Base-by-base conservation (phyloP, 2,113 vertebrate species). In the Paramormyrops kingsleyae region DNA sequence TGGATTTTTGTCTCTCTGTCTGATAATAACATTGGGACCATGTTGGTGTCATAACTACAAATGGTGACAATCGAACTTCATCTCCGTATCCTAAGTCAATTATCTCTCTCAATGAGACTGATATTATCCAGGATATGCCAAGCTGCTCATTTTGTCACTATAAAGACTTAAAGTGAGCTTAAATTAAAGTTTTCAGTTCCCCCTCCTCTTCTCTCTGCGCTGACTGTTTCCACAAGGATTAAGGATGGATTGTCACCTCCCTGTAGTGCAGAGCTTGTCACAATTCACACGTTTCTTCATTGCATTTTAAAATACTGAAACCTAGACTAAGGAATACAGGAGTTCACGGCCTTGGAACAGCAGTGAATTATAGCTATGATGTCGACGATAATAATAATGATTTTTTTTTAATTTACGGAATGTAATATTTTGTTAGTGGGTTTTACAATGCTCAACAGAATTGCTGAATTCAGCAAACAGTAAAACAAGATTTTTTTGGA, bases 1-100 rank as follows among this genome's bases (percentile, higher is more conserved):
- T 97, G 96, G 97, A 97, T 97, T 96, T 96, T 94, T 95, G 96
- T 97, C 96, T 96, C 95, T 95, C 96, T 95, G 96, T 97, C 97
- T 96, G 96, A 95, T 95, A 95, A 96, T 96, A 96, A 97, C 96
- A 96, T 95, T 95, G 96, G 94, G 94, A 97, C 97, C 97, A 97
- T 97, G 96, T 97, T 97, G 97, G 95, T 97, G 98, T 98, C 97
- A 95, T 96, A 95, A 96, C 95, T 94, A 93, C 90, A 94, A 94
- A 93, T 93, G 96, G 92, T 62, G 89, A 95, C 95, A 94, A 98
- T 99, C 95, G 96, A 97, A 98, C 97, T 98, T 97, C 97, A 97
- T 97, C 97, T 94, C 94, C 93, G 94, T 94, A 93, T 94, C 95
- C 95, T 95, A 96, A 97, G 97, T 97, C 97, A 97, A 95, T 99